Evolutionary conservation across 2,888 invertebrate species (phyloP), one percentile per base, ranked within the genome.

Genomic region (Cinara cedri): DNA sequence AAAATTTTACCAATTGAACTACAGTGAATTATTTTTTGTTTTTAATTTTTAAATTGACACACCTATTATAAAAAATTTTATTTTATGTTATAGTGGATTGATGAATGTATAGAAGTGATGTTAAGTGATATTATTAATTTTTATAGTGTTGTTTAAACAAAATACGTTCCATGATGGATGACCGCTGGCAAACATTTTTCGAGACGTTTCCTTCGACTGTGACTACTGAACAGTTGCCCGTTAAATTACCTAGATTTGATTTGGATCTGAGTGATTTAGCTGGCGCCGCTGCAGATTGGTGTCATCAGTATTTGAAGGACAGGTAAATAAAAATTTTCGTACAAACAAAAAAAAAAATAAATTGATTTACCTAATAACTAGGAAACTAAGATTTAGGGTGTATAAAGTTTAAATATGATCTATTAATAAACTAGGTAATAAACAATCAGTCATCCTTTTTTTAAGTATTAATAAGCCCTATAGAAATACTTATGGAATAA

Each of bases 251-350:
- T 4, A 70, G 70, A 46, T 74, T 63, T 55, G 80, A 78, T 62
- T 78, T 81, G n/a, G 54, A 68, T 16, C 89, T 90, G 82, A 89
- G 90, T 82, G 93, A 93, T 87, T 87, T 93, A 81, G 87, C 89
- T 83, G 93, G 93, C 66, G 92, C 92, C 85, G 90, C 93, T 82
- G 88, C 92, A 81, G 91, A 91, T 86, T 92, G 92, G 91, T 90
- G 90, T 71, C 89, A 91, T 80, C 92, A 92, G 85, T 93, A 93
- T 87, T 88, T 93, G 84, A 89, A 89, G 83, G 90, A 91, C 86
- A 91, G 91, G 93, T 93, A 87, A 91, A 90, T 16, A 66, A 19
- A 24, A 54, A 6, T 57, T 57, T 1, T 51, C 3, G 26, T 46
- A 46, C 26, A 34, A 6, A 8, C 3, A 46, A 4, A 9, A 34